Evolutionary conservation across 2,797 vertebrate genomes (phyloP).

Genomic region (Danio albolineatus): DNA sequence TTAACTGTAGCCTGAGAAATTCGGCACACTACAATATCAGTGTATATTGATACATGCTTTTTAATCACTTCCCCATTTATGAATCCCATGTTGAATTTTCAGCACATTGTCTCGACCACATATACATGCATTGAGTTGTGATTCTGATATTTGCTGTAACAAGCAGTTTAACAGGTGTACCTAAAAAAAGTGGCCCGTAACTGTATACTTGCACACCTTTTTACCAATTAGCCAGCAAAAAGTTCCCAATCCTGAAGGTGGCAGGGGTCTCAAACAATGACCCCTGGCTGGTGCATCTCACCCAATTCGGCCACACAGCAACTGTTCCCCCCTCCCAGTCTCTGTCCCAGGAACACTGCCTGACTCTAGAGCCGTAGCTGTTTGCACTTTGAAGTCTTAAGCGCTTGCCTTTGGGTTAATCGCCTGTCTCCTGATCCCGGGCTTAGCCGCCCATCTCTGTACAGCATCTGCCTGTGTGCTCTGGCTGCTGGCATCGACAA

Average conservation of each 20-base stretch:
- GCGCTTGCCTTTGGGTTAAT: slow-evolving; percentile 79
- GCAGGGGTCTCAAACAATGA: slow-evolving; percentile 26
- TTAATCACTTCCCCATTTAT: too few relatives aligned
- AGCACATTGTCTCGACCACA: too few relatives aligned
- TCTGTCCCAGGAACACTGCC: slow-evolving; percentile 59
- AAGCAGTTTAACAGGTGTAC: too few relatives aligned
- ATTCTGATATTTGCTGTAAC: too few relatives aligned
- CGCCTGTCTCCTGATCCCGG: slow-evolving; percentile 76
- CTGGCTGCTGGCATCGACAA: slow-evolving; percentile 56
- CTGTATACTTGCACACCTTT: background rate
- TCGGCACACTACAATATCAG: background rate
- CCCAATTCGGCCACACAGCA: slow-evolving; percentile 24
- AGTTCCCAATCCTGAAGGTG: slow-evolving; percentile 20
- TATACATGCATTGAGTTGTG: too few relatives aligned
- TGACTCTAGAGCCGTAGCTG: slow-evolving; percentile 56
- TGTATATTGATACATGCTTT: background rate
- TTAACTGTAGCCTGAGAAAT: background rate
- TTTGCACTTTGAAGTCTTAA: slow-evolving; percentile 83
- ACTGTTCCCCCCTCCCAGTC: slow-evolving; percentile 53
- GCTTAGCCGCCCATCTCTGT: slow-evolving; percentile 69
- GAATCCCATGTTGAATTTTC: too few relatives aligned
- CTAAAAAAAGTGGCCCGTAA: too few relatives aligned
- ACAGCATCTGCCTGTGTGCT: slow-evolving; percentile 59
- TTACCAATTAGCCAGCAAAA: background rate
- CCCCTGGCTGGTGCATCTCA: slow-evolving; percentile 40